Base-by-base conservation (phyloP, 2,888 invertebrate genomes). In the Macrophya alboannulata region DNA sequence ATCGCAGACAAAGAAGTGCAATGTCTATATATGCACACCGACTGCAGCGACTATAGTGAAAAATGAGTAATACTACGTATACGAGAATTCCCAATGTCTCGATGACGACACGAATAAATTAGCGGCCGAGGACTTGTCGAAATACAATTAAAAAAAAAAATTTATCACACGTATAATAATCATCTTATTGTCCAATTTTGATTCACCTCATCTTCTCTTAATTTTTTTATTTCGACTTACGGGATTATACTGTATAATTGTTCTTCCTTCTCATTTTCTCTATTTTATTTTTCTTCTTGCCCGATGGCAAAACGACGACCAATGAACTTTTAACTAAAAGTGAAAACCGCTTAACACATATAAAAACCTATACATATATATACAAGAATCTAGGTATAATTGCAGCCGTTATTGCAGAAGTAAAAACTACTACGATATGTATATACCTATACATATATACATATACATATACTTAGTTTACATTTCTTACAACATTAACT, bases 401-500 rank as follows among this genome's bases (percentile, higher is more conserved):
- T 62, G 21, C 62, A 31, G 10, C 62, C 25, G 12, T 25, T 62
- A 62, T 62, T 62, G 21, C 31, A 71, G n/a, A 71, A 71, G 2
- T 71, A 15, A 71, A 71, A 71, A 71, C 40, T 31, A 6, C n/a
- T 9, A 10, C 62, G 3, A 31, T 31, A 31, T 3, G 31, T 31
- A 31, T 31, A 31, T 31, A 31, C 31, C 31, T 31, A 31, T 31
- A 31, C 31, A 31, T 40, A 71, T 17, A 37, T 15, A 37, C 17
- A 8, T n/a, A 65, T 31, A 65, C 15, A 37, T 68, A 72, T 10
- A 43, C 8, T 45, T 21, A 25, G 17, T 21, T 74, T 45, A 45
- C 25, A 43, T 59, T 84, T 79, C 85, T 85, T 79, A 85, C 85
- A 21, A 65, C 65, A 62, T 79, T 62, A 31, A 65, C 21, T n/a